Evolutionary conservation across 2,888 invertebrate genomes (phyloP).

Genomic region (Apodemia duryi): DNA sequence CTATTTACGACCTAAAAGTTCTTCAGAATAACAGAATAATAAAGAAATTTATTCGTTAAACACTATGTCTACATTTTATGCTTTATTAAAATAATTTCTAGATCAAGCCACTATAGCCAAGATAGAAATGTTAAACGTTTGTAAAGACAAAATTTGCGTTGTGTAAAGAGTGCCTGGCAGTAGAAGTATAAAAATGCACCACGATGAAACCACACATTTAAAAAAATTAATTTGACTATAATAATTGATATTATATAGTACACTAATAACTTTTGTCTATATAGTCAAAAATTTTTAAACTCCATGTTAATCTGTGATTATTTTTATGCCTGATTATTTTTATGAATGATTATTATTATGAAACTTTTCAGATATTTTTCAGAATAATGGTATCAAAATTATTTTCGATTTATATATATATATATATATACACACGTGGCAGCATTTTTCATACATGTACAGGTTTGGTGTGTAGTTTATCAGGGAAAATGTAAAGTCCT

Average conservation of each 20-base stretch:
- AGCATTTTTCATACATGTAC: too few species aligned
- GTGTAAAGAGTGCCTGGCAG: not conserved
- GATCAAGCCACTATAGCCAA: conserved; percentile 2
- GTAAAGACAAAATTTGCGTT: not conserved
- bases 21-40: not conserved
- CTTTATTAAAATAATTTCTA: not conserved
- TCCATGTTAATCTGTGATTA: too few species aligned
- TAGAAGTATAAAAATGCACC: not conserved
- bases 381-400: too few species aligned
- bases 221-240: not conserved
- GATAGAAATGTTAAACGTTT: not conserved
- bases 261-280: not conserved
- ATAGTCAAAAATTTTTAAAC: too few species aligned
- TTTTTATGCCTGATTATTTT: too few species aligned
- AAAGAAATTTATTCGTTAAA: not conserved
- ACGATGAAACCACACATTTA: not conserved
- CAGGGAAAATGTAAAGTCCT: not conserved
- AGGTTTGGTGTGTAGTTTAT: too few species aligned
- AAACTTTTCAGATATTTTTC: too few species aligned
- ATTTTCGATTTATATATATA: too few species aligned
- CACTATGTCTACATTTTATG: conserved; percentile 1
- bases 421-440: too few species aligned
- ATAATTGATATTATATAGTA: not conserved
- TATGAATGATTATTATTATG: too few species aligned
- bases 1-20: not conserved